Conservation (phyloP, 2,888 invertebrate species). For the Eremobia ochroleuca region DNA sequence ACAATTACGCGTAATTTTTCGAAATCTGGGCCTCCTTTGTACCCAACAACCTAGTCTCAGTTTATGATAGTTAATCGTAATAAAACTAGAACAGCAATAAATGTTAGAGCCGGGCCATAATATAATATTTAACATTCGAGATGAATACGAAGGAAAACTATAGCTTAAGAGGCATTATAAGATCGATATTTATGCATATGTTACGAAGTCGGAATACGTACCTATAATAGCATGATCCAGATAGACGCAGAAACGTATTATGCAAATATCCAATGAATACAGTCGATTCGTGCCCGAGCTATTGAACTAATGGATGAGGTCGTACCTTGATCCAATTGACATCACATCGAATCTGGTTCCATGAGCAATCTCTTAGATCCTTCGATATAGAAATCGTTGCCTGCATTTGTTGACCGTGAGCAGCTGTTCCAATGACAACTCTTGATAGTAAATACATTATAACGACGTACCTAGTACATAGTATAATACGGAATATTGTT, state of each 20-base stretch:
- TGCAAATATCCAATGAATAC: constrained; percentile 53
- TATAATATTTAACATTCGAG: constrained; percentile 37
- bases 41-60: constrained; percentile 35
- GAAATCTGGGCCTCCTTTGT: constrained; percentile 28
- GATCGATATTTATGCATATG: constrained; percentile 10
- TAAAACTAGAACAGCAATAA: constrained; percentile 47
- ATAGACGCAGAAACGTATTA: constrained; percentile 32
- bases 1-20: constrained; percentile 27
- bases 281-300: constrained; percentile 70
- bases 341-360: constrained; percentile 77
- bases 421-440: constrained; percentile 36
- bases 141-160: constrained; percentile 30
- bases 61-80: constrained; percentile 44
- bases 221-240: constrained; percentile 1
- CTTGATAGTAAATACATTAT: constrained; percentile 9
- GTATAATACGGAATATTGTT: neutral
- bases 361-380: constrained; percentile 71
- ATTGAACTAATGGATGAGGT: constrained; percentile 84
- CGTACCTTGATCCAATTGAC: constrained; percentile 85
- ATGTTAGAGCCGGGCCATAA: constrained; percentile 30
- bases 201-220: neutral
- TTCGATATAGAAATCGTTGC: constrained; percentile 59
- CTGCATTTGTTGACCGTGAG: constrained; percentile 33
- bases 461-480: constrained; percentile 9
- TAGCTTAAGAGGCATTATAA: constrained; percentile 17